These are phyloP conservation scores for Emydura subglobosa DNA, from an alignment of 2,113 vertebrate genomes.

Conservation along the genomic window DNA sequence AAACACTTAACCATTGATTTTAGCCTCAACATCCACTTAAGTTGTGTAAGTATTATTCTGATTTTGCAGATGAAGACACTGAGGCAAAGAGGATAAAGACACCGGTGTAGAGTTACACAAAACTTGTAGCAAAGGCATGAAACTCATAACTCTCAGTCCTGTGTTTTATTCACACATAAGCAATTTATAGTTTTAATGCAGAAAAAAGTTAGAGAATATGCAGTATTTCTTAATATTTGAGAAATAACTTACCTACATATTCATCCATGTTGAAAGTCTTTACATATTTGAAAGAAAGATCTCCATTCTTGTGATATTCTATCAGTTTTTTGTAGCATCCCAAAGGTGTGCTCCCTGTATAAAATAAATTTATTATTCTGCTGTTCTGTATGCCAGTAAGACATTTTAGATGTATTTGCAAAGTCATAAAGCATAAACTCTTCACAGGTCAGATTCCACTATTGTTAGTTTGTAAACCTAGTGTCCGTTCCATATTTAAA, in stretches of 20 bases:
- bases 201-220: neutral
- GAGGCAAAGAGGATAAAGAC: neutral
- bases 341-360: conserved; percentile 84
- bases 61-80: neutral
- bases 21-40: neutral
- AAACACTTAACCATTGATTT: neutral
- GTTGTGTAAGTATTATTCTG: neutral
- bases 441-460: neutral
- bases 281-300: conserved; percentile 87
- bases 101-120: neutral
- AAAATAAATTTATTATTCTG: conserved; percentile 62
- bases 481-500: neutral
- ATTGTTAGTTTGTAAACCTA: neutral
- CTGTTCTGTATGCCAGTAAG: neutral
- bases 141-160: neutral
- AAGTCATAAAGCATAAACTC: neutral
- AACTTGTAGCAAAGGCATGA: neutral
- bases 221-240: neutral
- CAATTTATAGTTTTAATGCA: neutral
- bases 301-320: conserved; percentile 86
- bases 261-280: conserved; percentile 91
- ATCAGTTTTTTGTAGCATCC: conserved; percentile 88
- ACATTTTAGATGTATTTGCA: neutral
- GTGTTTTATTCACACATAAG: neutral
- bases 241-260: conserved; percentile 83